These are phyloP conservation scores for Actinernus sp. DNA, from an alignment of 92 coral and sea anemone species.

Conservation along the genomic window DNA sequence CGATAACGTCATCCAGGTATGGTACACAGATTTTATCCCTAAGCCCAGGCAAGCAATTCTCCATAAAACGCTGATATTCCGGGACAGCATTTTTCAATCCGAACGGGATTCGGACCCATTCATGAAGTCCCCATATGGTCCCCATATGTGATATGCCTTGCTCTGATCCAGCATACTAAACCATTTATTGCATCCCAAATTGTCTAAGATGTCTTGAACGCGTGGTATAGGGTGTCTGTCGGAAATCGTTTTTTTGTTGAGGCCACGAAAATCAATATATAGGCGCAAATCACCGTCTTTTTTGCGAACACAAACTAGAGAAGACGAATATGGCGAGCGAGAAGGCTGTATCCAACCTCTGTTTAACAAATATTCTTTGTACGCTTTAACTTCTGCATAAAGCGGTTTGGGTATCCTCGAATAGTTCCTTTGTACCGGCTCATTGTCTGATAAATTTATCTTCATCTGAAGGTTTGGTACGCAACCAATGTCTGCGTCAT, in stretches of 20 bases:
- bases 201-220: conserved; percentile 21
- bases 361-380: conserved; percentile 41
- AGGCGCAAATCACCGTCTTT: conserved; percentile 48
- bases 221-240: conserved; percentile 49
- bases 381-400: conserved; percentile 53
- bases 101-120: conserved; percentile 54
- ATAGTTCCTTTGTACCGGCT: conserved; percentile 58
- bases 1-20: conserved; percentile 33
- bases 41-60: not conserved
- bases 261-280: conserved; percentile 39
- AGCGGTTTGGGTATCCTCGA: conserved; percentile 47
- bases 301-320: conserved; percentile 38
- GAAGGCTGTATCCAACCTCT: conserved; percentile 53
- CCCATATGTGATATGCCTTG: conserved; percentile 49
- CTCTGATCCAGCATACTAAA: conserved; percentile 40
- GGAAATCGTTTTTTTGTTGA: conserved; percentile 37
- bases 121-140: conserved; percentile 51
- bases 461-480: conserved; percentile 37
- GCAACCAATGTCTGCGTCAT: conserved; percentile 58
- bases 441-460: conserved; percentile 35
- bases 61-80: conserved; percentile 38
- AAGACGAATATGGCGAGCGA: conserved; percentile 38
- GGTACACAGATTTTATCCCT: conserved; percentile 6
- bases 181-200: too few relatives aligned
- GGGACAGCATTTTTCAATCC: conserved; percentile 41